Conservation (phyloP, 2,888 invertebrate genomes). For the Dicranocentrus wangi region DNA sequence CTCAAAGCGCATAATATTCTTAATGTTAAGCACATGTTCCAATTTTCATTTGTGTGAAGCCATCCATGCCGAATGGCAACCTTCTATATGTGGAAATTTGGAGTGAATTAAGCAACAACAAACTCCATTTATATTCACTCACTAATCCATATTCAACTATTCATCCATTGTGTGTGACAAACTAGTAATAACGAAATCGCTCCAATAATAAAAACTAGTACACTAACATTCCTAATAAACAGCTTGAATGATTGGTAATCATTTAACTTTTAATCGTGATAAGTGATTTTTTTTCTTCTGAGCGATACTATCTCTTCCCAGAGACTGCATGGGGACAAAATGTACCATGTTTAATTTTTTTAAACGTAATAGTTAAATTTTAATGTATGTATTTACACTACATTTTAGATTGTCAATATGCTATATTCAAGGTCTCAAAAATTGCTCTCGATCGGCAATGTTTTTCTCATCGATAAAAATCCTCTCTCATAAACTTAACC, state of each 20-base stretch:
- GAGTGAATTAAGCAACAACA: background rate
- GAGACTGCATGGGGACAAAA: background rate
- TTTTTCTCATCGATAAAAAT: too few relatives aligned
- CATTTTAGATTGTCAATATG: too few relatives aligned
- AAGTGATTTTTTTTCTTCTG: slow-evolving; percentile 4
- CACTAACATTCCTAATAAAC: background rate
- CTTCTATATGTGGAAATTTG: slow-evolving; percentile 2
- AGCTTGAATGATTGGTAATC: slow-evolving; percentile 12
- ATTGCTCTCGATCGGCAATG: too few relatives aligned
- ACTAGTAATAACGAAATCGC: background rate
- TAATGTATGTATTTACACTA: too few relatives aligned
- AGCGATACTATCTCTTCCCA: slow-evolving; percentile 1
- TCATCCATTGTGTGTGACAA: background rate
- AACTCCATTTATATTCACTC: slow-evolving; percentile 1
- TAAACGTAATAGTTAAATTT: too few relatives aligned
- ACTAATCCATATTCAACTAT: background rate
- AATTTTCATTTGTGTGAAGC: background rate
- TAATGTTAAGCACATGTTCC: slow-evolving; percentile 2
- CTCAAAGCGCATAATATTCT: too few relatives aligned
- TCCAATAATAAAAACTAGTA: background rate
- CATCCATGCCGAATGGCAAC: background rate
- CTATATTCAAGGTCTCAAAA: too few relatives aligned
- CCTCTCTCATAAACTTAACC: too few relatives aligned
- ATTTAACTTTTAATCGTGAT: slow-evolving; percentile 17
- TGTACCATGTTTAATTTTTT: too few relatives aligned